A percentile compares a stretch with the other conserved stretches of the same genome.
Evolutionary conservation across 64 coral and sea anemone genomes (phyloP).

Genomic region (Platygyra sinensis): DNA sequence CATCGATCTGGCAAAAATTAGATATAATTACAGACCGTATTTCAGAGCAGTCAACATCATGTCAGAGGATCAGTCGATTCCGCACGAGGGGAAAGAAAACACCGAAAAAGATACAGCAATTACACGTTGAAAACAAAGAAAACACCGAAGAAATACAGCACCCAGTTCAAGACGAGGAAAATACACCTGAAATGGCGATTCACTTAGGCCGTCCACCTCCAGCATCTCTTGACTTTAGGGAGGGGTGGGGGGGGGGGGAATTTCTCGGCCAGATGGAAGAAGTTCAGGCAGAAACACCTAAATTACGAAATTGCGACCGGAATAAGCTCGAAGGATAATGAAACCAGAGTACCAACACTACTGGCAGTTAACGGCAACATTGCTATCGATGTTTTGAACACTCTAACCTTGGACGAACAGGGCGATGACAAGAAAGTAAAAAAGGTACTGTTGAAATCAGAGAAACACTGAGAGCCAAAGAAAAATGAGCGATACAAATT

Average conservation of each 20-base stretch:
- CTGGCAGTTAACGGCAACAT: constrained; percentile 38
- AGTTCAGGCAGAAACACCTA: no score
- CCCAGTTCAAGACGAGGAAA: not conserved
- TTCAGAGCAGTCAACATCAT: no score
- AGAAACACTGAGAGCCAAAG: constrained; percentile 12
- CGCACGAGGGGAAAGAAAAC: not conserved
- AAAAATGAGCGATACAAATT: constrained; percentile 46
- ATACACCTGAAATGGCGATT: no score
- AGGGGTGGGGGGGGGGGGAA: constrained; percentile 37
- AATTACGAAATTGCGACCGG: no score
- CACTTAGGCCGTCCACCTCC: constrained; percentile 20
- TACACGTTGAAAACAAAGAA: not conserved
- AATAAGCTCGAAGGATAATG: no score
- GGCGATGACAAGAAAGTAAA: not conserved
- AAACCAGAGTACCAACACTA: constrained; percentile 1
- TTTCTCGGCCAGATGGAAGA: constrained; percentile 8
- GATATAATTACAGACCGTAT: no score
- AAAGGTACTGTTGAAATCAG: constrained; percentile 45
- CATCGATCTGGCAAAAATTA: no score
- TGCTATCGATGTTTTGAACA: constrained; percentile 52
- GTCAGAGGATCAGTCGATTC: no score
- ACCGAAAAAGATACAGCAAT: not conserved
- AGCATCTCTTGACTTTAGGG: constrained; percentile 4
- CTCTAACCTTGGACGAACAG: constrained; percentile 21
- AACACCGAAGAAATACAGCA: not conserved